phyloP scores from a whole-genome alignment of 2,888 invertebrate genomes.

The Achlya flavicornis region DNA sequence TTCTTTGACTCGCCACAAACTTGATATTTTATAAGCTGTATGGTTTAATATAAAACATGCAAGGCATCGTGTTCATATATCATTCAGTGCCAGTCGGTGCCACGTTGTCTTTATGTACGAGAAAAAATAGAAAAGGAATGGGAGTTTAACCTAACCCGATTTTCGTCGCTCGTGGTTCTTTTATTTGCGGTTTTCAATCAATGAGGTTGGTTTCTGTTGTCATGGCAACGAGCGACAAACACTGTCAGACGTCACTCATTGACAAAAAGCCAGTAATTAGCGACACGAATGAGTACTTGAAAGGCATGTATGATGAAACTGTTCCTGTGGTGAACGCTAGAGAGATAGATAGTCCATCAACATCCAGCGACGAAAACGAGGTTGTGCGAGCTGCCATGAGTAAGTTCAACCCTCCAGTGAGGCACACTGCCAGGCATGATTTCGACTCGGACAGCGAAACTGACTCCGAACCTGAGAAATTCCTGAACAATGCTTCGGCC shows the following conservation, averaged over 20 bases:
- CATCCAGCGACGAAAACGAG: constrained; percentile 61
- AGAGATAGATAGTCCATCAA: constrained; percentile 80
- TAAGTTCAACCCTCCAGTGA: constrained; percentile 74
- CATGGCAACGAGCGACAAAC: constrained; percentile 78
- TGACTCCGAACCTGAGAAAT: constrained; percentile 67
- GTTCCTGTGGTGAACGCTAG: constrained; percentile 82
- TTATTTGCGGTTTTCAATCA: constrained; percentile 45
- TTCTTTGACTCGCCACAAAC: not conserved
- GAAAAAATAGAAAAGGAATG: constrained; percentile 24
- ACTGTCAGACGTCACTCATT: constrained; percentile 68
- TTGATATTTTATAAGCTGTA: not conserved
- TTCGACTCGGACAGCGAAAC: constrained; percentile 76
- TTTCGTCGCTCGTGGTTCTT: constrained; percentile 37
- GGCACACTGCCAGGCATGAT: constrained; percentile 73
- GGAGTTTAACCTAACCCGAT: constrained; percentile 22
- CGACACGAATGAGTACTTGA: constrained; percentile 42
- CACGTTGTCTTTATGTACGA: constrained; percentile 26
- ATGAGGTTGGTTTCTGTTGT: constrained; percentile 54
- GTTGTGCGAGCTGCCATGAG: constrained; percentile 66
- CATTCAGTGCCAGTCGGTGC: constrained; percentile 40
- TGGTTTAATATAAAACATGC: not conserved
- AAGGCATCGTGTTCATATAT: constrained; percentile 18
- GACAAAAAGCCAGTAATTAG: constrained; percentile 29
- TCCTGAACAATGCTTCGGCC: constrained; percentile 55
- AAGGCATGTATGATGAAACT: constrained; percentile 84